phyloP scores from a whole-genome alignment of 2,888 invertebrate species.

The Mantis religiosa region DNA sequence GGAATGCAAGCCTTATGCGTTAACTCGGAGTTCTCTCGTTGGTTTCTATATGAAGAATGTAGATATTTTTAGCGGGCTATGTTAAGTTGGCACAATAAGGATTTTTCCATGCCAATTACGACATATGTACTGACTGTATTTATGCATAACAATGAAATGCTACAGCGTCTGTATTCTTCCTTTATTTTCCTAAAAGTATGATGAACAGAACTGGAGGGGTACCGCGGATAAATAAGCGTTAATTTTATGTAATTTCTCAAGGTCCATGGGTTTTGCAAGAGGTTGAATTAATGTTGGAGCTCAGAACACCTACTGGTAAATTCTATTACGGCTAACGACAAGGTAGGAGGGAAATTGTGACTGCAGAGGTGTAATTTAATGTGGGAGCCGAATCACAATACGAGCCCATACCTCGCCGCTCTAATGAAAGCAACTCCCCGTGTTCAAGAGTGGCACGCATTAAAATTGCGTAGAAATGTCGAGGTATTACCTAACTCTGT shows the following conservation, averaged over 20 bases:
- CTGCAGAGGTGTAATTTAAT: neutral
- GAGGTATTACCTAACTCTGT: no score
- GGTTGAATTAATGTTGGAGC: neutral
- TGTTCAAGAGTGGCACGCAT: neutral
- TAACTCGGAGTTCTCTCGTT: no score
- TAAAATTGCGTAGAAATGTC: neutral
- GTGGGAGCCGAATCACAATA: neutral
- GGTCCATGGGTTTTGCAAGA: neutral
- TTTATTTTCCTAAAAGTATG: neutral
- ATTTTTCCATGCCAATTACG: no score
- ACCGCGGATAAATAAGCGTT: neutral
- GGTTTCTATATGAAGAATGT: no score
- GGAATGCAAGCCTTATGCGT: no score
- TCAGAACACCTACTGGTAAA: neutral
- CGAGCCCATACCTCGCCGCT: neutral
- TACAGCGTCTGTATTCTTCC: neutral
- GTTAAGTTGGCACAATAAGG: no score
- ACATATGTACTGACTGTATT: no score
- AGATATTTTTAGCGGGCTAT: no score
- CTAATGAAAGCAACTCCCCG: neutral
- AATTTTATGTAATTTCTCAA: neutral
- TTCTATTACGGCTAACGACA: neutral
- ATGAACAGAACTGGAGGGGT: neutral
- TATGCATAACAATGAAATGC: no score
- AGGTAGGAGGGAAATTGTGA: neutral